Base-by-base conservation (phyloP, 2,888 invertebrate species). In the Limnephilus rhombicus region DNA sequence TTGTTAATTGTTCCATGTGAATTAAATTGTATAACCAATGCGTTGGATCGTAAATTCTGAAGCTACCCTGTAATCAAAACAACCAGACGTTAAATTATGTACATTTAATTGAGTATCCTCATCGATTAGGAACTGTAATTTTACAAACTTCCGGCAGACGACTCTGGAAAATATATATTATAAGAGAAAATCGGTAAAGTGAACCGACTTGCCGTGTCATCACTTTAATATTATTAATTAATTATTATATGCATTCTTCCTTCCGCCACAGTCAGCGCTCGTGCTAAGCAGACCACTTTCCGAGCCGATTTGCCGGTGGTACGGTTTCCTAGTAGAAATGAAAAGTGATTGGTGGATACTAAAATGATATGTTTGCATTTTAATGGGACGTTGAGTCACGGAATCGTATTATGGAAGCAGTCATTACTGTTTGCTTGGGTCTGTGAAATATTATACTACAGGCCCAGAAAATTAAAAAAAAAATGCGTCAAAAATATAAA, bases 241-340 rank as follows among this genome's bases (percentile, higher is more conserved):
- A 49, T 49, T 49, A 15, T 49, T 9, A 37, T 68, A 68, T 24
- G 24, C 24, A 24, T 82, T 34, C 82, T 82, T 82, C 82, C 82
- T 68, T 82, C 82, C 82, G 82, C 37, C 24, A 37, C 24, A 83
- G 83, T 5, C 15, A 18, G 37, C 9, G 34, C 9, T 68, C 68
- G 68, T 68, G 68, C 24, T 68, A n/a, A 68, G 24, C 24, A 5
- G 24, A 68, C 24, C n/a, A n/a, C 68, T 24, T 68, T 68, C 68
- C 24, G 68, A 68, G 68, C 9, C 68, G 68, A 68, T 68, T 68
- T 68, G n/a, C 24, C 68, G 68, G 68, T 68, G 68, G 68, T 83
- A 24, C 83, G 41, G 37, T 68, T 83, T 83, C 83, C 83, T 83
- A 37, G 37, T 83, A 37, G 83, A 37, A 83, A 83, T 83, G 37